Percentiles rank a stretch among this genome's conserved stretches.
Conservation (phyloP, 2,888 invertebrate genomes). For the Dynastes hyllus region DNA sequence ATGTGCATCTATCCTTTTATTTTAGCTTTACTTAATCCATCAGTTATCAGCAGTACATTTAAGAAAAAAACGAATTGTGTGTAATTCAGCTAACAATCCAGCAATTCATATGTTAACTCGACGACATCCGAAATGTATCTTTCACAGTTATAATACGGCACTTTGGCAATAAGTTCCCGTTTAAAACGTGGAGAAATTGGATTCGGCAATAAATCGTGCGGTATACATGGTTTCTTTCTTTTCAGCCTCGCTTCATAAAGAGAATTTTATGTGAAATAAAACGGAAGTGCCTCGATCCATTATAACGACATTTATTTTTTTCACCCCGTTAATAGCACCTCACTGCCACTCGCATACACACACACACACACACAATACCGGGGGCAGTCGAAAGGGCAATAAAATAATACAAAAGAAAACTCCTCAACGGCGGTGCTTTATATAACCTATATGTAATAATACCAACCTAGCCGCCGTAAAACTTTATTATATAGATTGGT, state of each 20-base stretch:
- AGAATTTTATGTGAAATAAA: slow-evolving; percentile 44
- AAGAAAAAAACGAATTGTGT: not conserved
- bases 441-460: slow-evolving; percentile 23
- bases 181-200: slow-evolving; percentile 22
- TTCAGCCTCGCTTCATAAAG: slow-evolving; percentile 24
- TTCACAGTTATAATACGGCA: slow-evolving; percentile 33
- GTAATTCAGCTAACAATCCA: slow-evolving; percentile 1
- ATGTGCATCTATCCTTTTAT: too few relatives aligned
- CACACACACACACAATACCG: slow-evolving; percentile 27
- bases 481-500: slow-evolving; percentile 46
- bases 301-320: slow-evolving; percentile 40
- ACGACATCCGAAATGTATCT: slow-evolving; percentile 20
- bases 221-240: not conserved
- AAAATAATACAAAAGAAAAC: slow-evolving; percentile 44
- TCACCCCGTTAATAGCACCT: slow-evolving; percentile 31
- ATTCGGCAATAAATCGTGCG: slow-evolving; percentile 26
- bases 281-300: slow-evolving; percentile 39
- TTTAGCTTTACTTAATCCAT: too few relatives aligned
- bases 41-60: not conserved
- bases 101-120: slow-evolving; percentile 3
- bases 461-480: slow-evolving; percentile 32
- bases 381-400: slow-evolving; percentile 23
- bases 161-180: slow-evolving; percentile 9
- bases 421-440: not conserved
- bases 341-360: slow-evolving; percentile 1